Evolutionary conservation across 2,888 invertebrate species (phyloP), one percentile per base, ranked within the genome.

Genomic region (Aphrophora alni): DNA sequence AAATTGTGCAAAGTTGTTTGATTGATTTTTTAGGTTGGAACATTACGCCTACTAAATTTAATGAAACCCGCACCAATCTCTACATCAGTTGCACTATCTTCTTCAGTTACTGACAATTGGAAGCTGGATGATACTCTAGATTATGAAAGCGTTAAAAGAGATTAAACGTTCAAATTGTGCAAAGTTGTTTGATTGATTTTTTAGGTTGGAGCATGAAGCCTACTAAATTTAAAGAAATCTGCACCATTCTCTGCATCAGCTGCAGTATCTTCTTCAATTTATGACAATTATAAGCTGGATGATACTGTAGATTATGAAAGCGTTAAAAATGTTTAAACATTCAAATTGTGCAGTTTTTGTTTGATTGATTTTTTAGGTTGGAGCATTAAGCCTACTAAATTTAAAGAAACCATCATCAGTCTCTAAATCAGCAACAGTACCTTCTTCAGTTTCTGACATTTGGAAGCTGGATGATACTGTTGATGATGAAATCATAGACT

Each of bases 401-500:
- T 81, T 91, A 0, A 90, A 91, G 82, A 86, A 94, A 24, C 89
- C 89, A 27, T n/a, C n/a, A n/a, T n/a, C n/a, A n/a, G n/a, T n/a
- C n/a, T n/a, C n/a, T n/a, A 86, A 94, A 24, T 89, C 89, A 27
- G 89, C 91, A 83, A 86, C 87, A 28, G 87, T 87, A 33, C 85
- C 88, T 68, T 85, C 88, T 33, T 80, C 84, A 21, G 85, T 86
- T 1, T 86, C 89, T 4, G 88, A 90, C 51, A 91, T 94, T 1
- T 97, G 97, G 97, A 95, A 95, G 88, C 88, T 97, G 72, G 93
- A 94, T 82, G 83, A 85, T 44, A 87, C 87, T 69, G 91, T 93
- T 82, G 95, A 96, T 86, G 93, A 94, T 85, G 94, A 95, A 82
- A 90, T 93, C 33, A 96, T 98, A 84, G 95, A 98, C 88, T 95